Conservation (phyloP, 2,797 vertebrate genomes). For the Sebastolobus altivelis region DNA sequence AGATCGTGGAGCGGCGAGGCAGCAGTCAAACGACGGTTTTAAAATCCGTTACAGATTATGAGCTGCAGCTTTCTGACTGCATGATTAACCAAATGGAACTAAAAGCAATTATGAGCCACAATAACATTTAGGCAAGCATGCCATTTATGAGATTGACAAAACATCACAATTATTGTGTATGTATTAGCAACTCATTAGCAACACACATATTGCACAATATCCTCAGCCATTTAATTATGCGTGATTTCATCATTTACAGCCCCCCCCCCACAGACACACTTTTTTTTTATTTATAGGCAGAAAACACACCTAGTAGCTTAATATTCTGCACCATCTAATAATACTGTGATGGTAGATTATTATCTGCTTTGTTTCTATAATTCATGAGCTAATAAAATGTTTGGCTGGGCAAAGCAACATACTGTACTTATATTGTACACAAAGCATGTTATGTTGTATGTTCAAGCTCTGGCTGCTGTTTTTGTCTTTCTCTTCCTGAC, state of each 20-base stretch:
- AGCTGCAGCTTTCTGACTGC: slow-evolving; percentile 83
- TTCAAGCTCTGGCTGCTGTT: slow-evolving; percentile 2
- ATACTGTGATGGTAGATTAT: neutral
- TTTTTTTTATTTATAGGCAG: slow-evolving; percentile 12
- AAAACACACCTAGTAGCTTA: slow-evolving; percentile 30
- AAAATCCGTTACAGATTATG: slow-evolving; percentile 44
- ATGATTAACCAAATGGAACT: slow-evolving; percentile 93
- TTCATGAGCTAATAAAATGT: slow-evolving; percentile 4
- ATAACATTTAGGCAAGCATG: slow-evolving; percentile 89
- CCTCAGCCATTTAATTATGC: slow-evolving; percentile 58
- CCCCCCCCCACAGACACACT: neutral
- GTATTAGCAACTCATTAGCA: slow-evolving; percentile 67
- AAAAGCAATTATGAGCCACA: slow-evolving; percentile 94
- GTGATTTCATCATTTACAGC: slow-evolving; percentile 39
- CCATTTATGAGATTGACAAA: slow-evolving; percentile 93
- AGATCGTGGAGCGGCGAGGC: slow-evolving; percentile 18
- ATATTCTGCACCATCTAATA: slow-evolving; percentile 12
- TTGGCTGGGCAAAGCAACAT: neutral
- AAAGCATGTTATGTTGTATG: neutral
- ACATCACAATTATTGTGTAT: slow-evolving; percentile 70
- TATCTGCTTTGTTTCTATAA: slow-evolving; percentile 14
- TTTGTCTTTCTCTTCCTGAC: slow-evolving; percentile 30
- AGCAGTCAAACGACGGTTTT: slow-evolving; percentile 37
- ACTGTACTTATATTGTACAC: neutral
- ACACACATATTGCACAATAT: slow-evolving; percentile 50